Evolutionary conservation across 2,797 vertebrate species (phyloP), one percentile per base, ranked within the genome.

Genomic region (Argyrosomus regius): DNA sequence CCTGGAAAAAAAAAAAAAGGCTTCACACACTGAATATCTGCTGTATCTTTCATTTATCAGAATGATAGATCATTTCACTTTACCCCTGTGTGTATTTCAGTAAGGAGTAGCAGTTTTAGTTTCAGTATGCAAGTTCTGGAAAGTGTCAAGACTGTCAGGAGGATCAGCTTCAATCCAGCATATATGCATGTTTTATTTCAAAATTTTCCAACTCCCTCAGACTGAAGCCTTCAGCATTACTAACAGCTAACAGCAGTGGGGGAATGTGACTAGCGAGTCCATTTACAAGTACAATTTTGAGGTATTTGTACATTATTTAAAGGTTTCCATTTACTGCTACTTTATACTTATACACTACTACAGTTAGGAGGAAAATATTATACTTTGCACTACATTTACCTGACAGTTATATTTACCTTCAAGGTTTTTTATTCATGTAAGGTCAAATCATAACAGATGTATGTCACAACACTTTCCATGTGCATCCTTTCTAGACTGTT

Each of bases 1-100:
- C 68, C 72, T 62, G 62, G 18, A 63, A 66, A 20, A 67, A 57
- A 62, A 52, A 58, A 49, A 43, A 31, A 62, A 71, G 49, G 8
- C 35, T 26, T 49, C 61, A 56, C 59, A 81, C 16, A 6, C 64
- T 64, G 52, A 53, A 3, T 3, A 12, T 66, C 28, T 28, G 31
- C 50, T 63, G 20, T 20, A 22, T 58, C n/a, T 70, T 60, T 52
- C 9, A 20, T 48, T 68, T 50, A 7, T 17, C 12, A 3, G 41
- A 8, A 13, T 4, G 24, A 31, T 49, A 5, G 4, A 9, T 41
- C 11, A 13, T 49, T 66, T 39, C 10, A 20, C 14, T 43, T 22
- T 41, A 11, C 5, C 6, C 14, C 17, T 6, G 10, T 3, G 10
- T n/a, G 13, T 14, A 9, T n/a, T 16, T 35, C 50, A 69, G 16